Conservation (phyloP, 2,113 vertebrate species). For the Sorex araneus region DNA sequence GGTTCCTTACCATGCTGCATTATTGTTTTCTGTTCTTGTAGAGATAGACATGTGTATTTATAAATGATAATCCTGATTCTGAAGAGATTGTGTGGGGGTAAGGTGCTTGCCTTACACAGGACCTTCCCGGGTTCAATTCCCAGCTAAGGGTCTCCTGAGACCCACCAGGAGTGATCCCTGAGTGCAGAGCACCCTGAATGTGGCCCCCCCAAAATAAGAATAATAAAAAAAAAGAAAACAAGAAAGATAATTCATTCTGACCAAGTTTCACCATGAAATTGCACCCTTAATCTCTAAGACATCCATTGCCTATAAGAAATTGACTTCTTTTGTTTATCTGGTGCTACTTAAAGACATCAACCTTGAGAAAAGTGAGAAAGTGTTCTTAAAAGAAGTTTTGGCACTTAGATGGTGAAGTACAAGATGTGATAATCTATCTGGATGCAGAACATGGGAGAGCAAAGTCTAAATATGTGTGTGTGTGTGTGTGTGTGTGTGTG, state of each 20-base stretch:
- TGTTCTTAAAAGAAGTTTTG: constrained; percentile 27
- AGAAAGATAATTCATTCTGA: background rate
- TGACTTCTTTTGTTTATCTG: constrained; percentile 35
- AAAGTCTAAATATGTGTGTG: background rate
- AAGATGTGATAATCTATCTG: background rate
- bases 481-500: background rate
- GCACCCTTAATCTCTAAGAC: constrained; percentile 14
- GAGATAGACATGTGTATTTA: background rate
- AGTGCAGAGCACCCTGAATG: too few species aligned
- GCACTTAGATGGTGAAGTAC: background rate
- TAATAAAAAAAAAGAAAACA: too few species aligned
- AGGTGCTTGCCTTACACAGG: too few species aligned
- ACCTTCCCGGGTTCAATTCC: too few species aligned
- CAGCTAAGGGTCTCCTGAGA: too few species aligned
- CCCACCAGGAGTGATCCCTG: too few species aligned
- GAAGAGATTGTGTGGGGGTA: too few species aligned
- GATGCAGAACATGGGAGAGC: background rate
- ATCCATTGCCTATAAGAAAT: constrained; percentile 30
- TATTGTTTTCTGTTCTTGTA: constrained; percentile 25
- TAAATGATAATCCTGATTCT: constrained; percentile 17
- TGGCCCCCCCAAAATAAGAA: too few species aligned
- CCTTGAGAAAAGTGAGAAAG: constrained; percentile 41
- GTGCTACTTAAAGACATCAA: background rate
- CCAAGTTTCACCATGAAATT: background rate
- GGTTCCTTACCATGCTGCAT: background rate